These are phyloP conservation scores for Trachelipus rathkii DNA, from an alignment of 1,140 invertebrate genomes.

Conservation along the genomic window DNA sequence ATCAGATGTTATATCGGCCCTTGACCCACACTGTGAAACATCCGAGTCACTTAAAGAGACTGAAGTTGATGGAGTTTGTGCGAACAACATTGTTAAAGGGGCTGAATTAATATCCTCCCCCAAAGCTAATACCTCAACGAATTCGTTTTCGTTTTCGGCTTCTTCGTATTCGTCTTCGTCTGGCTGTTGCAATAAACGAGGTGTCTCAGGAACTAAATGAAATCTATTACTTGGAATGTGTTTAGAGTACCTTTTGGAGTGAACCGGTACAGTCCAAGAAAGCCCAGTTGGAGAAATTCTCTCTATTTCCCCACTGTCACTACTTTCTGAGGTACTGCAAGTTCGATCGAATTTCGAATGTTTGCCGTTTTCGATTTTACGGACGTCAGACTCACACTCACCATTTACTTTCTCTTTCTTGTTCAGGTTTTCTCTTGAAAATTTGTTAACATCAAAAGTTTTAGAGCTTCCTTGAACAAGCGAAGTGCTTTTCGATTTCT, in stretches of 20 bases:
- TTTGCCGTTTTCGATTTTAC: constrained; percentile 19
- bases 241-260: constrained; percentile 25
- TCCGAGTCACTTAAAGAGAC: constrained; percentile 43
- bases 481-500: constrained; percentile 31
- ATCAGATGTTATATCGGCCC: constrained; percentile 28
- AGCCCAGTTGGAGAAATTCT: constrained; percentile 38
- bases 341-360: constrained; percentile 22
- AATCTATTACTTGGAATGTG: constrained; percentile 25
- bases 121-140: constrained; percentile 26
- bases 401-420: constrained; percentile 17
- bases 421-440: constrained; percentile 22
- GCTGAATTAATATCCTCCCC: constrained; percentile 30
- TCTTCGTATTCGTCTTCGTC: constrained; percentile 45
- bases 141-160: constrained; percentile 27
- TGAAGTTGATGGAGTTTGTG: constrained; percentile 25
- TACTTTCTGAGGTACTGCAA: constrained; percentile 40
- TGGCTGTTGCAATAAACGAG: constrained; percentile 37
- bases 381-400: constrained; percentile 16
- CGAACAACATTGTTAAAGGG: constrained; percentile 22
- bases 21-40: constrained; percentile 38
- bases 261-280: constrained; percentile 40
- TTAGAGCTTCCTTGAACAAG: constrained; percentile 31
- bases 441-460: constrained; percentile 27
- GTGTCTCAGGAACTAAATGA: constrained; percentile 25
- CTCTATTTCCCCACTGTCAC: constrained; percentile 33